Evolutionary conservation across 2,888 invertebrate species (phyloP).

Genomic region (Limnephilus auricula): DNA sequence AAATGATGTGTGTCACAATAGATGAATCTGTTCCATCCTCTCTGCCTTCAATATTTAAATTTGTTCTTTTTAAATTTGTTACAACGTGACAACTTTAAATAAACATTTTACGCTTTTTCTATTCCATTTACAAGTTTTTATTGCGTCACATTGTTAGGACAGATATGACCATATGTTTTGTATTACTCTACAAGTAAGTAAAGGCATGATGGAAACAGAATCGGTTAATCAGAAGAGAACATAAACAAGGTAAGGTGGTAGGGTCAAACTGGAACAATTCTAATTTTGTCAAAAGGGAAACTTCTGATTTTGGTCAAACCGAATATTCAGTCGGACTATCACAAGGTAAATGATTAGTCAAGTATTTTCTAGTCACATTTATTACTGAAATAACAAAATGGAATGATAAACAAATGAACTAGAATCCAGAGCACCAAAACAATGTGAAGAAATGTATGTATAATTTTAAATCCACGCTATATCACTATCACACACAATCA

Average conservation of each 20-base stretch:
- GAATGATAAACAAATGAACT: conserved; percentile 27
- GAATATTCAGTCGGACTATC: not conserved
- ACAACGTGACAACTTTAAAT: too few species aligned
- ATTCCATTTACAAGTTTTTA: too few species aligned
- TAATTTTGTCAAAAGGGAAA: not conserved
- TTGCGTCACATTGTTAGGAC: too few species aligned
- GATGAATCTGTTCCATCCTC: not conserved
- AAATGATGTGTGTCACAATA: not conserved
- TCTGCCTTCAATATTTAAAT: not conserved
- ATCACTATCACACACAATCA: not conserved
- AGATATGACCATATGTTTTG: too few species aligned
- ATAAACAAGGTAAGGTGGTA: not conserved
- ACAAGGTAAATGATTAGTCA: not conserved
- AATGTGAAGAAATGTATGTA: not conserved
- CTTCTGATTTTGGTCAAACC: not conserved
- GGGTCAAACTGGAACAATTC: not conserved
- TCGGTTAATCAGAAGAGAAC: not conserved
- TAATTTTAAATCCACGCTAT: not conserved
- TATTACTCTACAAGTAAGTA: not conserved
- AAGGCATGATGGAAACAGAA: not conserved
- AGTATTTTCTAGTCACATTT: conserved; percentile 30
- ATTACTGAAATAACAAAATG: conserved; percentile 2
- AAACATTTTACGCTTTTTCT: too few species aligned
- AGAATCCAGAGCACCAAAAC: conserved; percentile 37
- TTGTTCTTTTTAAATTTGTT: too few species aligned